A percentile compares a stretch with the other conserved stretches of the same genome.
phyloP scores from a whole-genome alignment of 2,888 invertebrate species.

The Aplocera efformata region DNA sequence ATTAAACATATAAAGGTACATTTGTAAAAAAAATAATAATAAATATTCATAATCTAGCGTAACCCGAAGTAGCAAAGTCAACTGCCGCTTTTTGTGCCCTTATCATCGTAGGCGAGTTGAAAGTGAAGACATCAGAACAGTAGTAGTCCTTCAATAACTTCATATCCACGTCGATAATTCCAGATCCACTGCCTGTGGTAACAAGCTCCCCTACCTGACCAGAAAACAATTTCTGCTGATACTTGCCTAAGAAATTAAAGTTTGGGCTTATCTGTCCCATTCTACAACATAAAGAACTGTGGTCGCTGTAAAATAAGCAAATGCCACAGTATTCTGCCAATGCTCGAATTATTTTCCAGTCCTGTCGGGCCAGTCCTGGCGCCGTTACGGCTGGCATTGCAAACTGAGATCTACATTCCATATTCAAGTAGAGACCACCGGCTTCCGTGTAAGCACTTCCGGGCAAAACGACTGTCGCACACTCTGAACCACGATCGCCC shows the following conservation, averaged over 20 bases:
- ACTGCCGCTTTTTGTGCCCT: slow-evolving; percentile 53
- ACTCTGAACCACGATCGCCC: slow-evolving; percentile 94
- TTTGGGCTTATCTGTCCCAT: slow-evolving; percentile 63
- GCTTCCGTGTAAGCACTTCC: slow-evolving; percentile 99
- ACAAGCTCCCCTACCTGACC: slow-evolving; percentile 36
- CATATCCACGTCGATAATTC: slow-evolving; percentile 47
- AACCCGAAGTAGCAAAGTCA: slow-evolving; percentile 36
- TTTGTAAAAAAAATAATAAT: neutral
- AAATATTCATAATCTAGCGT: slow-evolving; percentile 27
- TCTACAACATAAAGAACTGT: slow-evolving; percentile 42
- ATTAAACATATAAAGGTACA: too few relatives aligned
- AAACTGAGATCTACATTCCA: slow-evolving; percentile 96
- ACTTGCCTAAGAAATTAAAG: slow-evolving; percentile 44
- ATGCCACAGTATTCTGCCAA: slow-evolving; percentile 56
- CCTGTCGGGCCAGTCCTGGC: slow-evolving; percentile 95
- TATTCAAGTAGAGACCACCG: slow-evolving; percentile 95
- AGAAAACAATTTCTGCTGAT: slow-evolving; percentile 48
- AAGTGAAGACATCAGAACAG: slow-evolving; percentile 61
- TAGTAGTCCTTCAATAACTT: slow-evolving; percentile 55
- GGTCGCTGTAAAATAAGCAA: slow-evolving; percentile 49
- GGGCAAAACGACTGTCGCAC: slow-evolving; percentile 94
- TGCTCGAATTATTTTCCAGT: slow-evolving; percentile 95
- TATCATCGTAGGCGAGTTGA: slow-evolving; percentile 63
- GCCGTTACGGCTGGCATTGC: slow-evolving; percentile 93
- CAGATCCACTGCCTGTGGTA: neutral